Base-by-base conservation (phyloP, 1,140 invertebrate genomes). In the Drosophila pectinifera region DNA sequence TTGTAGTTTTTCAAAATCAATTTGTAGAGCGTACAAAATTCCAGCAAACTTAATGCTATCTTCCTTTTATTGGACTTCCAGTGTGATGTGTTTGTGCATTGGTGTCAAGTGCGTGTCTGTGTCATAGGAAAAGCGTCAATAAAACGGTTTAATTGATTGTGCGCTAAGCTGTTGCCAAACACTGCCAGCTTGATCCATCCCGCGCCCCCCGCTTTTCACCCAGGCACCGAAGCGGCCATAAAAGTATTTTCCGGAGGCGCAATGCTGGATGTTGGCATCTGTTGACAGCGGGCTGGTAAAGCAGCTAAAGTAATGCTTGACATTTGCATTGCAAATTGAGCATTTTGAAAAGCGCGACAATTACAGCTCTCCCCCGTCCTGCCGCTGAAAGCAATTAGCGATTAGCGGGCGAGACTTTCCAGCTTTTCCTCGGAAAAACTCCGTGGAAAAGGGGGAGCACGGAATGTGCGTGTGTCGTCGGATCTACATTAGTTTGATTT, bases 271-370 rank as follows among this genome's bases (percentile, higher is more conserved):
- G 22, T 10, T 51, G 38, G 26, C 70, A 74, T 54, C 61, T 76
- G 69, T 55, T 73, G 58, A 61, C 26, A 68, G 39, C 26, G 31
- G 41, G 65, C 56, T 64, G 56, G 62, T 75, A 28, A 53, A 22
- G 55, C 56, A 63, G 58, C 46, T 63, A 74, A 89, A 89, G 80
- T 89, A 89, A 90, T 89, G 84, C 84, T 72, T 74, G 69, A 84
- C 80, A 88, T 88, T 88, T 89, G 84, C 84, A 89, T 89, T 89
- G 84, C 85, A 89, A 89, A 89, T 89, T 89, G 84, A 78, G 77
- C 84, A 84, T 84, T 89, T 84, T 57, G 64, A 77, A 84, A 78
- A 89, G 80, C 70, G 76, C 84, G 79, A 88, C 84, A 89, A 88
- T 88, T 89, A 88, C 80, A 89, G 53, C 65, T 36, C 42, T n/a